Evolutionary conservation across 2,888 invertebrate genomes (phyloP).

Genomic region (Latrodectus elegans): DNA sequence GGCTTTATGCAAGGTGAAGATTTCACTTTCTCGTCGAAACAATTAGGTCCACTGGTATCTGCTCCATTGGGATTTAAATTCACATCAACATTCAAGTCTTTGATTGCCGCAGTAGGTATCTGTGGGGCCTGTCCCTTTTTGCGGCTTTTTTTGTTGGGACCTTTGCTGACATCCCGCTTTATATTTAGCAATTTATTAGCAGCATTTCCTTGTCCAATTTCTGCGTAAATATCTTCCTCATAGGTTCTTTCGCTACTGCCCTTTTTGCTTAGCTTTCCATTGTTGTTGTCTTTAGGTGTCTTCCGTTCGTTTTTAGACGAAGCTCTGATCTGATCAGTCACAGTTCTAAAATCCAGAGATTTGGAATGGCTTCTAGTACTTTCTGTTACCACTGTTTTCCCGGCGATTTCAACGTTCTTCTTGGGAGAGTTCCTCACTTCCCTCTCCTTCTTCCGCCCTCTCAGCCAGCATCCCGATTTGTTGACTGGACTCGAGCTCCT

Average conservation of each 20-base stretch:
- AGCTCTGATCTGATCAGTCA: slow-evolving; percentile 19
- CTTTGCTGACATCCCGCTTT: slow-evolving; percentile 13
- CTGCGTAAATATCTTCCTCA: slow-evolving; percentile 45
- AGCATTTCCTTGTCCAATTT: slow-evolving; percentile 14
- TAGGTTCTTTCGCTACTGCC: slow-evolving; percentile 6
- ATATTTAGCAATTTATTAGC: background rate
- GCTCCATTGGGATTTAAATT: slow-evolving; percentile 40
- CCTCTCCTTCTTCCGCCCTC: slow-evolving; percentile 43
- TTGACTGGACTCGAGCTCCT: slow-evolving; percentile 23
- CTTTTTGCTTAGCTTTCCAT: slow-evolving; percentile 8
- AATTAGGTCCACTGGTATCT: background rate
- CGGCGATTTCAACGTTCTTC: background rate
- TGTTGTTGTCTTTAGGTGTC: slow-evolving; percentile 1
- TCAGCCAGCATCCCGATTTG: slow-evolving; percentile 27
- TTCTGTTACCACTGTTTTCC: slow-evolving; percentile 39
- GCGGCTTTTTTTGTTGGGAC: slow-evolving; percentile 1
- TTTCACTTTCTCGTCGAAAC: slow-evolving; percentile 4
- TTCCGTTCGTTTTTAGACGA: background rate
- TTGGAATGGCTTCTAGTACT: slow-evolving; percentile 21
- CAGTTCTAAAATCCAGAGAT: slow-evolving; percentile 1
- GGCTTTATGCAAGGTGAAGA: slow-evolving; percentile 22
- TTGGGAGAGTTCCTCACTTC: slow-evolving; percentile 15
- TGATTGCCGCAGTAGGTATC: slow-evolving; percentile 8
- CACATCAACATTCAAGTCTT: slow-evolving; percentile 34
- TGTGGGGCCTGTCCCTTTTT: slow-evolving; percentile 59